Conservation (phyloP, 2,797 vertebrate species). For the Aselliscus stoliczkanus region DNA sequence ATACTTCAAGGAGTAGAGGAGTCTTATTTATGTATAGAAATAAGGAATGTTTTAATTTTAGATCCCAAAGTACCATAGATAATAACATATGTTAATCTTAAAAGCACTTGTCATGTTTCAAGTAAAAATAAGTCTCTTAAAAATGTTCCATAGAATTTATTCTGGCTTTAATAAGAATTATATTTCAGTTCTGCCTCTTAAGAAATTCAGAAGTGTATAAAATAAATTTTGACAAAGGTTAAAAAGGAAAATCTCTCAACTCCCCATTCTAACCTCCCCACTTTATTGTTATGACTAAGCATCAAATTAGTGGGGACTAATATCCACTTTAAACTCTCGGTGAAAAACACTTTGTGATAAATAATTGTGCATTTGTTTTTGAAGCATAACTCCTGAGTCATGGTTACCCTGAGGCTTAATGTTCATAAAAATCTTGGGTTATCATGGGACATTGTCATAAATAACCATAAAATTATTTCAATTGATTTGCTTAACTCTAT, state of each 20-base stretch:
- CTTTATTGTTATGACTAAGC: background rate
- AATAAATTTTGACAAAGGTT: background rate
- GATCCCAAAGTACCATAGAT: conserved; percentile 76
- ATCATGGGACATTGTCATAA: background rate
- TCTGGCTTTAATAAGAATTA: conserved; percentile 64
- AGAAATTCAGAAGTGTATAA: conserved; percentile 58
- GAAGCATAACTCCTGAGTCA: background rate
- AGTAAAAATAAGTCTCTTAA: conserved; percentile 73
- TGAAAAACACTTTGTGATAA: background rate
- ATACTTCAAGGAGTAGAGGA: conserved; percentile 64
- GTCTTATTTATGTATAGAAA: conserved; percentile 78
- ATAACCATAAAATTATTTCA: background rate
- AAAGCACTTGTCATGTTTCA: conserved; percentile 78
- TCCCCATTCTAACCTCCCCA: background rate
- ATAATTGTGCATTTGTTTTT: background rate
- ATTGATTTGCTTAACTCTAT: background rate
- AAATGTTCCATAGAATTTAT: conserved; percentile 48
- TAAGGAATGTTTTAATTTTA: conserved; percentile 78
- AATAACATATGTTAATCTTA: conserved; percentile 83
- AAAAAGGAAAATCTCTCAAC: background rate
- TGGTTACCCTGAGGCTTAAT: background rate
- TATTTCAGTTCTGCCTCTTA: conserved; percentile 67
- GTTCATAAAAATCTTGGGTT: background rate
- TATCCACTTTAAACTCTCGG: background rate
- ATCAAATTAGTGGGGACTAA: background rate